Base-by-base conservation (phyloP, 2,888 invertebrate species). In the Oxytorus armatus region DNA sequence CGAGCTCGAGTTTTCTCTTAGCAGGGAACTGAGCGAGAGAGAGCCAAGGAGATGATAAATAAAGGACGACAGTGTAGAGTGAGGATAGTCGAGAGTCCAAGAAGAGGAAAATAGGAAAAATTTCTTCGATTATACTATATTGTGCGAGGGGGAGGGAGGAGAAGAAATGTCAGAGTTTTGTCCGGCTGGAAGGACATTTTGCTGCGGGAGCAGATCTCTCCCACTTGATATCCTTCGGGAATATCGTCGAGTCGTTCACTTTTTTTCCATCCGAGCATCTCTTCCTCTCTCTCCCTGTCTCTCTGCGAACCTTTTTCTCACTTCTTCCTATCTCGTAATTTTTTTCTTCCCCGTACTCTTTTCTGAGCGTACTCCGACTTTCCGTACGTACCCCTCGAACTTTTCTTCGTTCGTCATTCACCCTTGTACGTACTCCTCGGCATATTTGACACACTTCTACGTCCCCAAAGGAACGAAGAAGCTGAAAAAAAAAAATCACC, bases 201-300 rank as follows among this genome's bases (percentile, higher is more conserved):
- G 80, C 82, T 78, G 78, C 63, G 76, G 61, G 78, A 68, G 83
- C 81, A 79, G 79, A 81, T 77, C 77, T 74, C 51, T 10, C 51
- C 39, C 8, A 11, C 16, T 65, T 74, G 80, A 77, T 81, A 74
- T 74, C 77, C 74, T 77, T 74, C 69, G 69, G 68, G 80, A 81
- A 81, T 77, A 77, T 69, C 80, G 73, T 77, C 57, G 74, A 69
- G 36, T 65, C 65, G 63, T 74, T 65, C 77, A 21, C 51, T 77
- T 70, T 77, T 68, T 55, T 79, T 51, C 39, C 42, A 65, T 53
- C 53, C 4, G 4, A 8, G 4, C 3, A 11, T 42, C n/a, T n/a
- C 11, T 11, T 11, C 49, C 3, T 21, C 8, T 10, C 5, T 55
- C 29, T 55, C 55, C 25, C 29, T 42, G 25, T 55, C 33, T 61